phyloP scores from a whole-genome alignment of 2,113 vertebrate species.

The Lucifuga dentata region DNA sequence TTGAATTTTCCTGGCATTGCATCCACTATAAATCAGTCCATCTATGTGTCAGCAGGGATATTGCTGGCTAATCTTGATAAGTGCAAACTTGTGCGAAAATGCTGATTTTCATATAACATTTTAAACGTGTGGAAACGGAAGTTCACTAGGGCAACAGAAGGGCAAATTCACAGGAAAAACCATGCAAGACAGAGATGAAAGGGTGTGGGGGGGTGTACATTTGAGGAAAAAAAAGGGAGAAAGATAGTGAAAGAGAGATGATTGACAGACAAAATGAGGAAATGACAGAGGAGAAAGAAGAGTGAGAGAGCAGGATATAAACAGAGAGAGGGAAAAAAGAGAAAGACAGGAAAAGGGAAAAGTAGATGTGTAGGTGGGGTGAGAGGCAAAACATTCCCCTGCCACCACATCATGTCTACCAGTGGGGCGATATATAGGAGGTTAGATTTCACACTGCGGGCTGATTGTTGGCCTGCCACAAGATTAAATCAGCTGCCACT shows the following conservation, averaged over 20 bases:
- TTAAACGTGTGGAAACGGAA: neutral
- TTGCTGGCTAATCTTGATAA: neutral
- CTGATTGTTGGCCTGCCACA: slow-evolving; percentile 55
- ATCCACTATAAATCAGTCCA: neutral
- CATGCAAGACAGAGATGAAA: slow-evolving; percentile 52
- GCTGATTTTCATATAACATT: no score
- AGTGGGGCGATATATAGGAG: slow-evolving; percentile 57
- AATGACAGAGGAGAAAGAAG: slow-evolving; percentile 13
- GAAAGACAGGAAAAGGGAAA: slow-evolving; percentile 3
- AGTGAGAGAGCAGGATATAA: neutral
- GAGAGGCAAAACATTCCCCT: slow-evolving; percentile 62
- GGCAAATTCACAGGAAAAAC: slow-evolving; percentile 10
- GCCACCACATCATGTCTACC: slow-evolving; percentile 60
- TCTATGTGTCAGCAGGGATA: neutral
- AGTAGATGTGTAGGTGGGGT: slow-evolving; percentile 26
- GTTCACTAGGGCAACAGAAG: slow-evolving; percentile 2
- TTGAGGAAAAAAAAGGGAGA: slow-evolving; percentile 9
- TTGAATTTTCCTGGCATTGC: neutral
- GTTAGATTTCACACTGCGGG: slow-evolving; percentile 52
- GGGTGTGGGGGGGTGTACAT: neutral
- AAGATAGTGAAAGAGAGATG: slow-evolving; percentile 15
- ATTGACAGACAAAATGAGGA: neutral
- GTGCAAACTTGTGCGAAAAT: neutral
- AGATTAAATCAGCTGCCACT: slow-evolving; percentile 52
- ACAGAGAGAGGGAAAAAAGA: neutral